phyloP scores from a whole-genome alignment of 2,888 invertebrate genomes.

The Nebria brevicollis region DNA sequence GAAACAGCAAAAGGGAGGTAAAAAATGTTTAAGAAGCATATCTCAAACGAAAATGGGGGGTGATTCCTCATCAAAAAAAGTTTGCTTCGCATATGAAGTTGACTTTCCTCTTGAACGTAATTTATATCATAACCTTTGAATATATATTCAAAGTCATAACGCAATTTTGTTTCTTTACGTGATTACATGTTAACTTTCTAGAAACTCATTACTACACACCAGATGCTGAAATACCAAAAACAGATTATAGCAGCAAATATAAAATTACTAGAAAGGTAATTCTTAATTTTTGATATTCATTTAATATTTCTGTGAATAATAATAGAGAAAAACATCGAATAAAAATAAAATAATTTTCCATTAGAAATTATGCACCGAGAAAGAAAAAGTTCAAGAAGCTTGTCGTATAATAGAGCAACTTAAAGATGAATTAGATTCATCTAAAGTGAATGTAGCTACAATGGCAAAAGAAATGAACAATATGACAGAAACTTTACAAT shows the following conservation, averaged over 20 bases:
- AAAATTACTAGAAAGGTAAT: background rate
- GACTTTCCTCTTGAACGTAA: background rate
- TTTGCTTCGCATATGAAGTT: background rate
- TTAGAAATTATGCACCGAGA: conserved; percentile 26
- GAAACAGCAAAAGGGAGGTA: background rate
- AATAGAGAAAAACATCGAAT: too few relatives aligned
- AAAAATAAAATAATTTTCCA: background rate
- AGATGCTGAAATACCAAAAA: background rate
- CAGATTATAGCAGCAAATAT: background rate
- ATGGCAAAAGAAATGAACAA: conserved; percentile 36
- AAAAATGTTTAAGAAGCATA: background rate
- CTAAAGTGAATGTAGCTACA: conserved; percentile 23
- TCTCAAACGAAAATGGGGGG: background rate
- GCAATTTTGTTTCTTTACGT: background rate
- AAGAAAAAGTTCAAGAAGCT: conserved; percentile 24
- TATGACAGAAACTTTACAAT: conserved; percentile 32
- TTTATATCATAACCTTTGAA: too few relatives aligned
- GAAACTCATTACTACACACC: background rate
- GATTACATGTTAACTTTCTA: background rate
- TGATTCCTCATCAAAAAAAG: background rate
- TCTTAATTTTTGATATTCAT: background rate
- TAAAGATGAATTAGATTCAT: conserved; percentile 26
- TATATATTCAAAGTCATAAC: too few relatives aligned
- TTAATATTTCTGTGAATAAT: too few relatives aligned
- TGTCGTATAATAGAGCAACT: conserved; percentile 29